Evolutionary conservation across 2,888 invertebrate genomes (phyloP), one percentile per base, ranked within the genome.

Genomic region (Dichetophora obliterata): DNA sequence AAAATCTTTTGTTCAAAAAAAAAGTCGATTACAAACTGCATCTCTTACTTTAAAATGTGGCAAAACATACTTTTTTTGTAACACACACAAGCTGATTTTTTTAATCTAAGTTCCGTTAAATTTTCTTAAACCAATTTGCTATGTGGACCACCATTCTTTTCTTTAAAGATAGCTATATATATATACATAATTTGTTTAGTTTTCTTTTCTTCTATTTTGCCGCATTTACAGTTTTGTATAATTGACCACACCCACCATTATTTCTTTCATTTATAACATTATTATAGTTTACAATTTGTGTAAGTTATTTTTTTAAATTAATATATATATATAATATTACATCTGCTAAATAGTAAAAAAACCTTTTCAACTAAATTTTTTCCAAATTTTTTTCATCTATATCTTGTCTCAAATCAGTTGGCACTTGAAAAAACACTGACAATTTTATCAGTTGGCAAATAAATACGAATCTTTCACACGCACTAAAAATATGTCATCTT

Each of bases 1-100:
- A 54, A 74, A 66, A 54, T 76, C 27, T 57, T 75, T 72, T 61
- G 69, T 71, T 61, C 69, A 77, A 61, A 73, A 68, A 69, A n/a
- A 73, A 70, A 74, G 66, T 50, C 52, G 74, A 73, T 65, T 61
- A 61, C 48, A 69, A 63, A 71, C 54, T 37, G 65, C 75, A 50
- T 57, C 37, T 57, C 72, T 50, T 69, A 57, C 37, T 43, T 43
- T 31, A 48, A 54, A 69, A 54, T 73, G 66, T 69, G 37, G 57
- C 75, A 65, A 71, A 31, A 27, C 50, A 57, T 54, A 37, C 59
- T 48, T 57, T 27, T 75, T 75, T 57, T 68, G n/a, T 9, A 61
- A 34, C 72, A 43, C 54, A 34, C 72, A 43, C 54, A 61, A 54
- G 19, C 24, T 48, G 24, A 27, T 43, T 48, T 74, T 79, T 75